These are phyloP conservation scores for Oryzias melastigma DNA, from an alignment of 2,113 vertebrate genomes.

Conservation along the genomic window DNA sequence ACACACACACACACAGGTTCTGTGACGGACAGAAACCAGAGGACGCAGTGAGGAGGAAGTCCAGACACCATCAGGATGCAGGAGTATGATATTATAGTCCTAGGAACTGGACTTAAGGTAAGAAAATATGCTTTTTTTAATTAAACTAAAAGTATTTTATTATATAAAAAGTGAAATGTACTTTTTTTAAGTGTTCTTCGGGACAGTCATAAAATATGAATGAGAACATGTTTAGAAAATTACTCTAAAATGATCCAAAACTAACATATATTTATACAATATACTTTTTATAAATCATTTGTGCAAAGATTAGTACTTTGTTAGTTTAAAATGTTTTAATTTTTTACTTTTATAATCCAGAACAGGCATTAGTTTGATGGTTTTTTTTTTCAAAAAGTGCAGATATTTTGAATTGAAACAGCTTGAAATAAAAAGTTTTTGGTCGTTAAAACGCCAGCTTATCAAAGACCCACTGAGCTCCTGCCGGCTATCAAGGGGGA, in stretches of 20 bases:
- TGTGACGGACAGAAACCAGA: neutral
- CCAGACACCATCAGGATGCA: slow-evolving; percentile 61
- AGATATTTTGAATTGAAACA: neutral
- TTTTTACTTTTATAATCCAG: too few species aligned
- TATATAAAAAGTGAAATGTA: neutral
- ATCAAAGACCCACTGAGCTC: slow-evolving; percentile 5
- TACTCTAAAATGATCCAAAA: too few species aligned
- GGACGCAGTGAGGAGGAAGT: neutral
- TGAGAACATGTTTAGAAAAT: too few species aligned
- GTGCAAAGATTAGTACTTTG: too few species aligned
- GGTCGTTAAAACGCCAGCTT: neutral
- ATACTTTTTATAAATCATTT: too few species aligned
- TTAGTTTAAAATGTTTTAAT: too few species aligned
- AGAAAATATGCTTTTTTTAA: slow-evolving; percentile 28
- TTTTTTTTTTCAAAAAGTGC: neutral
- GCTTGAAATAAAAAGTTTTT: neutral
- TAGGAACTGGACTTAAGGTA: slow-evolving; percentile 94
- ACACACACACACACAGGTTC: slow-evolving; percentile 9
- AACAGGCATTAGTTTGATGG: too few species aligned
- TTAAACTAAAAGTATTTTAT: neutral
- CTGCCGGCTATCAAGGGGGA: slow-evolving; percentile 10
- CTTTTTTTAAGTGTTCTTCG: neutral
- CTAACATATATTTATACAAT: too few species aligned
- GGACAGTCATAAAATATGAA: too few species aligned
- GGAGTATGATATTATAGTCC: slow-evolving; percentile 92